phyloP scores from a whole-genome alignment of 2,888 invertebrate genomes.

The Syrphus vitripennis region DNA sequence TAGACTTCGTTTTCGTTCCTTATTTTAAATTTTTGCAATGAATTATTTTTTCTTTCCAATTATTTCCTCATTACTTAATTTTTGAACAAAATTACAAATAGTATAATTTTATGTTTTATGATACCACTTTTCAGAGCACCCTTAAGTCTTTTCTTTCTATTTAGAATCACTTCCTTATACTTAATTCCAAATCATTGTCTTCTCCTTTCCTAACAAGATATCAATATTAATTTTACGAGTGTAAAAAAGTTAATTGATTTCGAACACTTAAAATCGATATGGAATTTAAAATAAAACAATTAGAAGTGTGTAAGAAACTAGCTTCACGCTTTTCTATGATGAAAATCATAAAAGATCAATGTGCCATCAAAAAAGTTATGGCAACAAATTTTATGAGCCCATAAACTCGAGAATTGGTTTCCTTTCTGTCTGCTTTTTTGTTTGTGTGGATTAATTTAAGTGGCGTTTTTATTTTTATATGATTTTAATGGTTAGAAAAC shows the following conservation, averaged over 20 bases:
- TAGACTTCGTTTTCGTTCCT: no score
- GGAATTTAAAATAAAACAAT: slow-evolving; percentile 59
- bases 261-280: slow-evolving; percentile 34
- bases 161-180: background rate
- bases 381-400: slow-evolving; percentile 46
- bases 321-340: background rate
- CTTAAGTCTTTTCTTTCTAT: background rate
- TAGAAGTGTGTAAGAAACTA: slow-evolving; percentile 5
- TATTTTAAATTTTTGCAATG: no score
- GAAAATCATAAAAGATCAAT: slow-evolving; percentile 24
- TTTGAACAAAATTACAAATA: no score
- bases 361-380: slow-evolving; percentile 18
- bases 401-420: slow-evolving; percentile 31
- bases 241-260: slow-evolving; percentile 55
- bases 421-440: slow-evolving; percentile 5
- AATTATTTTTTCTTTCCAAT: no score
- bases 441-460: slow-evolving; percentile 50
- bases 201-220: background rate
- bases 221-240: slow-evolving; percentile 27
- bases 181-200: background rate
- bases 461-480: slow-evolving; percentile 46
- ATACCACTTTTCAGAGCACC: no score
- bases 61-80: no score
- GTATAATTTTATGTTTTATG: no score
- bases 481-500: slow-evolving; percentile 43